Percentiles rank a stretch among this genome's conserved stretches.
Evolutionary conservation across 1,140 invertebrate genomes (phyloP).

Genomic region (Euschistus heros): DNA sequence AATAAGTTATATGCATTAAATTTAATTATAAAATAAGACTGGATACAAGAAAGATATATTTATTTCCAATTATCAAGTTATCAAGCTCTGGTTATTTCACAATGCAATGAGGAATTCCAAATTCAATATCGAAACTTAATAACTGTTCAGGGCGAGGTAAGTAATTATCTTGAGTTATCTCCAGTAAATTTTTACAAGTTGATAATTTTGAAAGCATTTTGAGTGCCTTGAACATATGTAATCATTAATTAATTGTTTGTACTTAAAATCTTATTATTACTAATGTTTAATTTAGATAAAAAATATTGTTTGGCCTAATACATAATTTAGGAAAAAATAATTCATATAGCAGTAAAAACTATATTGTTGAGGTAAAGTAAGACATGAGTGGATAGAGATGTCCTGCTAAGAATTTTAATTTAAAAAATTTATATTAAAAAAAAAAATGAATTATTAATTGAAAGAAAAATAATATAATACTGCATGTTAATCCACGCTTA

Average conservation of each 20-base stretch:
- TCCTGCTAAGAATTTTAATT: too few relatives aligned
- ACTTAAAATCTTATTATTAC: neutral
- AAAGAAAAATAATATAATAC: too few relatives aligned
- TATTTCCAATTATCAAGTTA: neutral
- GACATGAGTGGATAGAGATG: neutral
- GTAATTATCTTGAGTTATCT: neutral
- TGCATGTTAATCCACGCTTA: too few relatives aligned
- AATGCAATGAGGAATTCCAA: slow-evolving; percentile 11
- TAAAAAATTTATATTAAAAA: too few relatives aligned
- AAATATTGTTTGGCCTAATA: neutral
- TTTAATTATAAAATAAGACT: neutral
- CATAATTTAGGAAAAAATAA: neutral
- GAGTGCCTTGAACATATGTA: neutral
- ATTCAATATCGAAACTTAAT: slow-evolving; percentile 19
- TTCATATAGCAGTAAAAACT: neutral
- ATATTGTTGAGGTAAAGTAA: neutral
- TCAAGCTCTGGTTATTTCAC: neutral
- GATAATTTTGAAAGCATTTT: neutral
- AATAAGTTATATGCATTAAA: neutral
- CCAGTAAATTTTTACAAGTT: neutral
- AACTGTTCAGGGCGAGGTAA: slow-evolving; percentile 12
- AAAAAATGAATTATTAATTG: too few relatives aligned
- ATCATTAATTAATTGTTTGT: neutral
- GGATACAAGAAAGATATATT: neutral
- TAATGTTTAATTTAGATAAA: neutral